These are phyloP conservation scores for Gila robusta DNA, from an alignment of 2,797 vertebrate genomes.

Conservation along the genomic window DNA sequence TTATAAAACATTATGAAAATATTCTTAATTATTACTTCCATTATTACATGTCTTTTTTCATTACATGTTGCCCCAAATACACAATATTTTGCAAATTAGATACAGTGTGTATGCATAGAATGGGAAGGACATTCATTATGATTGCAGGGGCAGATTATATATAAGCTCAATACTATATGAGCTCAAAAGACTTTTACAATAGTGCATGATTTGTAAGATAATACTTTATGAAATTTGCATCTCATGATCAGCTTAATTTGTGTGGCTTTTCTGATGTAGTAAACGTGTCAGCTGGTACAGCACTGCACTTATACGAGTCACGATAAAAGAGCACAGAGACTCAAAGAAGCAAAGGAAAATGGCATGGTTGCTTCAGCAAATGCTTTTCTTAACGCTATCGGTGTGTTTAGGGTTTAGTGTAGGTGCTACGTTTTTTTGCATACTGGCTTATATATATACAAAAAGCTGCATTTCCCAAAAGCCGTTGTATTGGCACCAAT, in stretches of 20 bases:
- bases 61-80: too few relatives aligned
- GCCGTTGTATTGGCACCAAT: neutral
- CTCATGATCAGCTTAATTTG: neutral
- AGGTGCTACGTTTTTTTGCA: neutral
- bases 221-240: neutral
- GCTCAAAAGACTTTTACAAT: neutral
- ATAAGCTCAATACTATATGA: too few relatives aligned
- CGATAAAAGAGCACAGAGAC: neutral
- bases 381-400: neutral
- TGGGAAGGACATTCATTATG: too few relatives aligned
- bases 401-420: neutral
- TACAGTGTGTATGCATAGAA: too few relatives aligned
- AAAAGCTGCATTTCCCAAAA: neutral
- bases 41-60: too few relatives aligned
- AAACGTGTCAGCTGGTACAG: neutral
- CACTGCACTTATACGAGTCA: neutral
- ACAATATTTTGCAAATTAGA: too few relatives aligned
- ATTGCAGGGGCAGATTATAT: too few relatives aligned
- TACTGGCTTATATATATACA: neutral
- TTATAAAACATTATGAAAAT: too few relatives aligned
- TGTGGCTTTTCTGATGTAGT: neutral
- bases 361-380: neutral
- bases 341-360: neutral
- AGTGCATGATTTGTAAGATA: neutral
- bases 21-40: too few relatives aligned